Evolutionary conservation across 2,888 invertebrate genomes (phyloP), one percentile per base, ranked within the genome.

Genomic region (Dynastes tityus): DNA sequence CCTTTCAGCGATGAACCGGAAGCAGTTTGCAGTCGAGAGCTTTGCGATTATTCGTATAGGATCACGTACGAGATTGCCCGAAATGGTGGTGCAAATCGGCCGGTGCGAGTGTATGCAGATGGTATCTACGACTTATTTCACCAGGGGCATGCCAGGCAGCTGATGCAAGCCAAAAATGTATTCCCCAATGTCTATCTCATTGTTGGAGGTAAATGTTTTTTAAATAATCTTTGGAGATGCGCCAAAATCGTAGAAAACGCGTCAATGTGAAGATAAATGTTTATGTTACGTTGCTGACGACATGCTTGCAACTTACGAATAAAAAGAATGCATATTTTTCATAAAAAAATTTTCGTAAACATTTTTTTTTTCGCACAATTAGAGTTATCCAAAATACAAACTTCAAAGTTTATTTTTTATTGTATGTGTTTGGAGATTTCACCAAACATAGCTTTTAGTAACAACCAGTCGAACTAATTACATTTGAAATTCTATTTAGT

Each of bases 61-160:
- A 96, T 99, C 83, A 94, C 96, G 0, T 92, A 96, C 84, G 96
- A 97, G 84, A 93, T 94, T 90, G 99, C 99, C 11, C 91, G 91
- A 84, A 92, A 92, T 76, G 97, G 97, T 77, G 92, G 91, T 90
- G 95, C 95, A 45, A 91, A 93, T 40, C 92, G 99, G 77, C 94
- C 94, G 83, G 95, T 99, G 79, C 92, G 99, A 83, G 97, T 99
- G 49, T 99, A 99, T 90, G 97, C 99, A 1, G 99, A 99, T 91
- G 99, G 99, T 84, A 98, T 99, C 87, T 99, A 99, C 89, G 99
- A 99, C 90, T 93, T 99, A 87, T 99, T 99, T 90, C 99, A 99
- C 91, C 97, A 98, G 89, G 99, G 99, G 1, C 99, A 99, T 90
- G 98, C 99, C 74, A 91, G 98, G 80, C 99, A 99, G 88, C 91